Conservation (phyloP, 92 coral and sea anemone genomes). For the Epizoanthus fatuus region DNA sequence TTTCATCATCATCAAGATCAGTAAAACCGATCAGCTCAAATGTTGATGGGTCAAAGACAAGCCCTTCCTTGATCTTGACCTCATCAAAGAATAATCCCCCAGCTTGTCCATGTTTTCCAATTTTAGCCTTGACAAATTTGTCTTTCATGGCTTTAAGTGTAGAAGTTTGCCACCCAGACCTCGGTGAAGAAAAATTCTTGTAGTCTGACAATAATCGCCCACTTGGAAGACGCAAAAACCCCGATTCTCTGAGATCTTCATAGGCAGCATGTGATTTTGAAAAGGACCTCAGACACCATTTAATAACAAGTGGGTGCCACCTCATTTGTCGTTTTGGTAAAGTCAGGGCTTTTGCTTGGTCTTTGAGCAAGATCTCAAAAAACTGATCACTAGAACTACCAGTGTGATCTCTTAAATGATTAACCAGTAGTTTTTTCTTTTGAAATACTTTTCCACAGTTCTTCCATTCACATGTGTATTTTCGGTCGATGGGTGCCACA, state of each 20-base stretch:
- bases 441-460: conserved; percentile 50
- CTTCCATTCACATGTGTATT: conserved; percentile 49
- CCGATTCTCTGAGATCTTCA: conserved; percentile 55
- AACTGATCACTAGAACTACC: conserved; percentile 51
- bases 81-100: conserved; percentile 74
- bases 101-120: conserved; percentile 52
- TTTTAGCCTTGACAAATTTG: conserved; percentile 50
- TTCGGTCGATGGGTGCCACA: conserved; percentile 36
- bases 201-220: conserved; percentile 72
- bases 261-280: conserved; percentile 50
- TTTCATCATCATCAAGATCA: conserved; percentile 55
- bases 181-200: conserved; percentile 53
- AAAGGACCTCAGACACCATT: conserved; percentile 51
- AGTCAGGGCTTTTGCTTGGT: conserved; percentile 70
- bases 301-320: conserved; percentile 68
- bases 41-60: conserved; percentile 60
- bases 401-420: conserved; percentile 62
- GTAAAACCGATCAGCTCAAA: conserved; percentile 75
- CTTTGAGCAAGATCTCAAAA: conserved; percentile 58
- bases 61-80: conserved; percentile 70
- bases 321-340: conserved; percentile 65
- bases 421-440: conserved; percentile 49
- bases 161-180: conserved; percentile 68
- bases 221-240: conserved; percentile 61
- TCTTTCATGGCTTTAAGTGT: conserved; percentile 49